These are phyloP conservation scores for Lethrus apterus DNA, from an alignment of 1,140 invertebrate genomes.

Conservation along the genomic window DNA sequence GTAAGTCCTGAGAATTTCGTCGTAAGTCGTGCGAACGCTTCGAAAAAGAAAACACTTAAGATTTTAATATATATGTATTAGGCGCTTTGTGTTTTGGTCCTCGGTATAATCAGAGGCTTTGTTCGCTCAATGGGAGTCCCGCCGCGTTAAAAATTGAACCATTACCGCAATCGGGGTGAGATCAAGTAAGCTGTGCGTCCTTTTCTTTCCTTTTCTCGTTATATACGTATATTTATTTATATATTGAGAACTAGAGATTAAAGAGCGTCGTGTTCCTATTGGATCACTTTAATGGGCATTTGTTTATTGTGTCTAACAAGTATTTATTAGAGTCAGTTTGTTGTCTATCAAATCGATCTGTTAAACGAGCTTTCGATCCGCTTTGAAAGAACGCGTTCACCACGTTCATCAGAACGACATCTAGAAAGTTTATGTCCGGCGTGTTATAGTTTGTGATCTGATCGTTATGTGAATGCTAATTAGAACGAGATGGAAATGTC, in stretches of 20 bases:
- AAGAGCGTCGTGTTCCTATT: constrained; percentile 15
- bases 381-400: too few relatives aligned
- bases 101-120: constrained; percentile 35
- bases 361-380: too few relatives aligned
- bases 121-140: constrained; percentile 37
- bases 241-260: constrained; percentile 5
- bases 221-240: not conserved
- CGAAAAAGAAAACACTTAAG: constrained; percentile 35
- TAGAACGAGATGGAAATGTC: too few relatives aligned
- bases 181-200: constrained; percentile 18
- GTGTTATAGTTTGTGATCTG: too few relatives aligned
- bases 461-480: too few relatives aligned
- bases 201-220: not conserved
- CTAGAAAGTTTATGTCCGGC: too few relatives aligned
- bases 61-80: constrained; percentile 41
- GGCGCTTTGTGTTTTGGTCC: constrained; percentile 35
- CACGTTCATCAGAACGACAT: too few relatives aligned
- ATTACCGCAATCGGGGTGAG: constrained; percentile 35
- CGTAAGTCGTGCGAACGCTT: constrained; percentile 32
- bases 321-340: constrained; percentile 10
- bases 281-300: constrained; percentile 20
- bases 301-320: constrained; percentile 17
- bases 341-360: too few relatives aligned
- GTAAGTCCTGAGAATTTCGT: too few relatives aligned
- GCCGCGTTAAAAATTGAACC: constrained; percentile 40